Conservation (phyloP, 2,797 vertebrate species). For the Selene dorsalis region DNA sequence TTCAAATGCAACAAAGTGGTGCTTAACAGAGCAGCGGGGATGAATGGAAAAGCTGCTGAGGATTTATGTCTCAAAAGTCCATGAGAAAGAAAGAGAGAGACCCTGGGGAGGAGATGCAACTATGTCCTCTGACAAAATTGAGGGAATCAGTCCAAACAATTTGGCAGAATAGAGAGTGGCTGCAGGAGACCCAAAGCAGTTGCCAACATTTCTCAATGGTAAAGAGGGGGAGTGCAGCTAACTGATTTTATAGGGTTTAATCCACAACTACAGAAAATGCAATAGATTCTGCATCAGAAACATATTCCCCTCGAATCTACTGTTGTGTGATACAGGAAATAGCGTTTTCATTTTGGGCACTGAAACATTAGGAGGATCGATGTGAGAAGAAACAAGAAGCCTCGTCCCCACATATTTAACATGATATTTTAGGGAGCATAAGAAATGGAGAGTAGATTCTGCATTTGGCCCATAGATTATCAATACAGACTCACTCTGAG, state of each 20-base stretch:
- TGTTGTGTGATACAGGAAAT: conserved; percentile 20
- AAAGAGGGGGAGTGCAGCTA: conserved; percentile 4
- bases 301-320: conserved; percentile 20
- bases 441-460: no score
- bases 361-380: neutral
- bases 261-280: conserved; percentile 16
- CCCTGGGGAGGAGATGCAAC: conserved; percentile 33
- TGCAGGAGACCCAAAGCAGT: conserved; percentile 37
- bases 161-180: conserved; percentile 44
- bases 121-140: conserved; percentile 49
- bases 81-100: conserved; percentile 31
- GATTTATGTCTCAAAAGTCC: conserved; percentile 62
- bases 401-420: neutral
- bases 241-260: conserved; percentile 37
- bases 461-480: no score
- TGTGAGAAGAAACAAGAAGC: neutral
- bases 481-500: no score
- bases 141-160: conserved; percentile 50
- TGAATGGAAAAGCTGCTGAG: conserved; percentile 40
- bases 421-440: no score
- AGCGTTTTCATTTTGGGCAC: conserved; percentile 1
- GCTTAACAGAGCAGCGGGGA: conserved; percentile 55
- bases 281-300: conserved; percentile 15
- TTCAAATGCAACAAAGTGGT: conserved; percentile 62
- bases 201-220: conserved; percentile 34